Base-by-base conservation (phyloP, 2,888 invertebrate species). In the Leucophenga maculata region DNA sequence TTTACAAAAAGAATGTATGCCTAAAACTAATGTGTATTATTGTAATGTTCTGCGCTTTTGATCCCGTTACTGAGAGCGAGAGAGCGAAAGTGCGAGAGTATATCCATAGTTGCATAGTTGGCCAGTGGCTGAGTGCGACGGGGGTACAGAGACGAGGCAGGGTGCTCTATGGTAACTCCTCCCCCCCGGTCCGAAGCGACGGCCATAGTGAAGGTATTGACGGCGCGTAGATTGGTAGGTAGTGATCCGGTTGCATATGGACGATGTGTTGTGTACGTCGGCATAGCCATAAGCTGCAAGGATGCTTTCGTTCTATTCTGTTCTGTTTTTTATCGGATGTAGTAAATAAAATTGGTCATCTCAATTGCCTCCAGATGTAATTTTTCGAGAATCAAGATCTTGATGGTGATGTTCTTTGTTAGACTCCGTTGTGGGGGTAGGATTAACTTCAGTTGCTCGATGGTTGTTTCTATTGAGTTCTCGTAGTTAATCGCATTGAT, bases 151-250 rank as follows among this genome's bases (percentile, higher is more conserved):
- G n/a, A n/a, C n/a, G n/a, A n/a, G n/a, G n/a, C n/a, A n/a, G n/a
- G n/a, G n/a, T n/a, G n/a, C n/a, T n/a, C n/a, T n/a, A n/a, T n/a
- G 55, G 57, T 69, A 69, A 69, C 64, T 69, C 69, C 69, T 69
- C 69, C 55, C 64, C 31, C 69, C 55, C 16, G 64, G 69, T 18
- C 18, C 64, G 69, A 39, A 69, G 69, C 62, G 64, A 46, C 39
- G 65, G 57, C 65, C 46, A 46, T 31, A 57, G 50, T 22, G 69
- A 46, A 18, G 50, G 39, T n/a, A 57, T 32, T 39, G 54, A 44
- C 48, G 22, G 55, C n/a, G 50, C 55, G 16, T 11, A 39, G 31
- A 48, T 16, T n/a, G 16, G 48, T 8, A 48, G 14, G 13, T 8
- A 4, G 48, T 16, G 16, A 13, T 48, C 48, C 6, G 52, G 54